Base-by-base conservation (phyloP, 2,797 vertebrate genomes). In the Typhlichthys subterraneus region DNA sequence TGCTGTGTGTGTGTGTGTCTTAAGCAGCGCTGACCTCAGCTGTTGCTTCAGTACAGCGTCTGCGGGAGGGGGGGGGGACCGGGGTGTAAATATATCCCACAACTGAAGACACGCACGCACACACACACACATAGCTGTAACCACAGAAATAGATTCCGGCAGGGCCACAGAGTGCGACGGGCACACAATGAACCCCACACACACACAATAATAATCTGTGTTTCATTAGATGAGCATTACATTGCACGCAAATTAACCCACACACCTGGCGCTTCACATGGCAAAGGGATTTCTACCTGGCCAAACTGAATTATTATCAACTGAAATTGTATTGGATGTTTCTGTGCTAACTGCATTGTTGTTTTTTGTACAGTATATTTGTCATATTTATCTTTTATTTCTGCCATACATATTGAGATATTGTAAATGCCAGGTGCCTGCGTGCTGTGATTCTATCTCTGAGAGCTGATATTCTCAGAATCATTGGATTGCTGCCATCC, bases 61-160 rank as follows among this genome's bases (percentile, higher is more conserved):
- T 84, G 78, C 86, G 87, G 83, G 15, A 2, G 0, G 19, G 19
- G 19, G 19, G 86, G 81, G 84, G 86, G 80, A 77, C 75, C 79
- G 83, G 82, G 75, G 77, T 88, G 88, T 90, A 90, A 91, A 83
- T 72, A 76, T 85, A 88, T 85, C 69, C 82, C 85, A 88, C 85
- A 87, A 82, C 86, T 82, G 78, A 85, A 89, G 88, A 85, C 86
- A 85, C 81, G 85, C 81, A 23, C 23, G 23, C 86, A 85, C 81
- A 3, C 23, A 19, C 19, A 23, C 23, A 82, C 81, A 87, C 81
- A 89, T 88, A 88, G 73, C 80, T 84, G 81, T 67, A 76, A 82
- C 83, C 87, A 89, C 90, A 88, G 85, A 91, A 91, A 91, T 90
- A 91, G 90, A 89, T 62, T 17, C 73, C 63, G 75, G 74, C 72